A percentile compares a stretch with the other conserved stretches of the same genome.
Conservation (phyloP, 2,888 invertebrate genomes). For the Neoitamus cyanurus region DNA sequence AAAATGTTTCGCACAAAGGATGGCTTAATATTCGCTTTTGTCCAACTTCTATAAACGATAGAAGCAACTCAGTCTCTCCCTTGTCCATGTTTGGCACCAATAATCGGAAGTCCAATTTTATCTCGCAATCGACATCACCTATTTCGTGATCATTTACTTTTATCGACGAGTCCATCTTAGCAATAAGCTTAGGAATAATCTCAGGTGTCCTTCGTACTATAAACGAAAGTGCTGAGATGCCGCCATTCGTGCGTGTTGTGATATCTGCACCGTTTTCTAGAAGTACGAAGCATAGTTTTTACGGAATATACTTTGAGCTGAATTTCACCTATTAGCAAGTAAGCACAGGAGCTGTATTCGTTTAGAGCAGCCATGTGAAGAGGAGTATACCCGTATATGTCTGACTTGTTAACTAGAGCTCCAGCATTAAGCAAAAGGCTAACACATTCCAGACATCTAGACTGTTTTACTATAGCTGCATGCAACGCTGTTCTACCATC, state of each 20-base stretch:
- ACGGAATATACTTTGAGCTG: background rate
- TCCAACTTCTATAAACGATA: constrained; percentile 83
- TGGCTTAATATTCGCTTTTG: constrained; percentile 83
- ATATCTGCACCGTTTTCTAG: constrained; percentile 83
- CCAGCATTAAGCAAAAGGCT: constrained; percentile 74
- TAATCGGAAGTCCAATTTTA: constrained; percentile 74
- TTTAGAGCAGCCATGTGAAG: constrained; percentile 85
- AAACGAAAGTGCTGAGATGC: constrained; percentile 82
- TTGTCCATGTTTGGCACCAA: constrained; percentile 71
- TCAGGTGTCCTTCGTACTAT: constrained; percentile 87
- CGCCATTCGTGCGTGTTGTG: constrained; percentile 82
- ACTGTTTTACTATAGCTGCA: constrained; percentile 82
- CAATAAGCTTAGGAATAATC: constrained; percentile 77
- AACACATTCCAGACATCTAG: constrained; percentile 75
- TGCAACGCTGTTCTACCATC: constrained; percentile 85
- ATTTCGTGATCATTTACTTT: constrained; percentile 85
- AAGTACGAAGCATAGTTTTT: constrained; percentile 4
- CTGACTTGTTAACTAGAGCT: constrained; percentile 79
- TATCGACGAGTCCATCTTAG: constrained; percentile 80
- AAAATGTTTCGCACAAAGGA: constrained; percentile 85
- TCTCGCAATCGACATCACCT: constrained; percentile 86
- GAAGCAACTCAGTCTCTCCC: constrained; percentile 77
- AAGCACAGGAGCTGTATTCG: constrained; percentile 81
- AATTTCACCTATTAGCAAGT: constrained; percentile 73
- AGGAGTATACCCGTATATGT: constrained; percentile 86